Conservation (phyloP, 2,113 vertebrate species). For the Mellivora capensis region DNA sequence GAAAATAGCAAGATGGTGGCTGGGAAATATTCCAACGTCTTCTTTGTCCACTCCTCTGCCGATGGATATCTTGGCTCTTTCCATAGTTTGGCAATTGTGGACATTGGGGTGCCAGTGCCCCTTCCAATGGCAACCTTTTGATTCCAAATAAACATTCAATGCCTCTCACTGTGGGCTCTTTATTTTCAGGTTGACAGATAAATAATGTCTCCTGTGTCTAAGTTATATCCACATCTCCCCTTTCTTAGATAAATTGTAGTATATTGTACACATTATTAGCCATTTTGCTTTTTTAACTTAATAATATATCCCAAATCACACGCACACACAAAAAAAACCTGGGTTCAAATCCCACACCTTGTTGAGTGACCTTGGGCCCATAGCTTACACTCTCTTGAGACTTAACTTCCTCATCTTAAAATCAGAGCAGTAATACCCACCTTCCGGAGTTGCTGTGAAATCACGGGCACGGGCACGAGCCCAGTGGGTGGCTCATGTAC, state of each 20-base stretch:
- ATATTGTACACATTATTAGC: neutral
- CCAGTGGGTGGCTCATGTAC: neutral
- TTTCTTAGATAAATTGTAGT: neutral
- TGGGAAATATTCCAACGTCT: neutral
- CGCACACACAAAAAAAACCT: neutral
- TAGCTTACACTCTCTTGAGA: neutral
- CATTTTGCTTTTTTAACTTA: neutral
- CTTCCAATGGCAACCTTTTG: neutral
- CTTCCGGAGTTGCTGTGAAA: neutral
- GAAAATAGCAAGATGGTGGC: neutral
- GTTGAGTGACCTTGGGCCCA: neutral
- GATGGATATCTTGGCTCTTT: neutral
- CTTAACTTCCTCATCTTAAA: neutral
- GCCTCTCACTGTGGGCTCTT: neutral
- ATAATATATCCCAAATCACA: neutral
- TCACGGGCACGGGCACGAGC: neutral
- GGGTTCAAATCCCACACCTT: neutral
- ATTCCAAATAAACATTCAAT: neutral
- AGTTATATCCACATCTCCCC: neutral
- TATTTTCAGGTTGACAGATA: neutral
- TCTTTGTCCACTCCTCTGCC: neutral
- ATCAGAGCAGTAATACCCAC: neutral
- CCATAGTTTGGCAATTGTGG: neutral
- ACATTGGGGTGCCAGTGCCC: neutral
- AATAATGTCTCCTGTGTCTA: neutral